Evolutionary conservation across 2,797 vertebrate genomes (phyloP), one percentile per base, ranked within the genome.

Genomic region (Numenius phaeopus): DNA sequence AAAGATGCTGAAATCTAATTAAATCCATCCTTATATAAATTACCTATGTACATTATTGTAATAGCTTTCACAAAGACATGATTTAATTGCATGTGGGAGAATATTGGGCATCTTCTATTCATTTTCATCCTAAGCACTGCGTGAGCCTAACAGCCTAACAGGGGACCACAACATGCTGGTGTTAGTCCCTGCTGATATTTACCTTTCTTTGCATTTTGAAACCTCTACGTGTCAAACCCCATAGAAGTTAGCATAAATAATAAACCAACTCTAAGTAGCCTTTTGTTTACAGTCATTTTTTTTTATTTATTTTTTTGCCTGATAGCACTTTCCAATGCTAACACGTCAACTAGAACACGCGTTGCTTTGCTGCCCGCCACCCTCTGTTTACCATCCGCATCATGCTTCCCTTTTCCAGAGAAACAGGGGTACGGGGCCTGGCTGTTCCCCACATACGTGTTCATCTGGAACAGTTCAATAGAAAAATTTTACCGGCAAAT

Each of bases 1-100:
- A 94, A 76, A 87, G 37, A 70, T 89, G 55, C 37, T 76, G 75
- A 91, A 95, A 72, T 84, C 78, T 94, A 94, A 89, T 96, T 89
- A 95, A 95, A 89, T 83, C 34, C 71, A 62, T 61, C 37, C 27
- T 66, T 70, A 70, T 67, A 85, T 55, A 93, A 88, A 91, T 85
- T 81, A 67, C 62, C 37, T 44, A 5, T 69, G 57, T 61, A 55
- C 37, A 17, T 79, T 77, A n/a, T 75, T 91, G 20, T 62, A 82
- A 88, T 39, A 76, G 10, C 20, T 93, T 87, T 83, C 34, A 67
- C 11, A 80, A 80, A 73, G 44, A 40, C 19, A 30, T 64, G 3
- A 81, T 90, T 90, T 93, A 83, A 95, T 92, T 89, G 52, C 90
- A 44, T 77, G 23, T 80, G 30, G 58, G 69, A 85, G 52, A 83